phyloP scores from a whole-genome alignment of 1,140 invertebrate genomes.

The Bombus consobrinus region DNA sequence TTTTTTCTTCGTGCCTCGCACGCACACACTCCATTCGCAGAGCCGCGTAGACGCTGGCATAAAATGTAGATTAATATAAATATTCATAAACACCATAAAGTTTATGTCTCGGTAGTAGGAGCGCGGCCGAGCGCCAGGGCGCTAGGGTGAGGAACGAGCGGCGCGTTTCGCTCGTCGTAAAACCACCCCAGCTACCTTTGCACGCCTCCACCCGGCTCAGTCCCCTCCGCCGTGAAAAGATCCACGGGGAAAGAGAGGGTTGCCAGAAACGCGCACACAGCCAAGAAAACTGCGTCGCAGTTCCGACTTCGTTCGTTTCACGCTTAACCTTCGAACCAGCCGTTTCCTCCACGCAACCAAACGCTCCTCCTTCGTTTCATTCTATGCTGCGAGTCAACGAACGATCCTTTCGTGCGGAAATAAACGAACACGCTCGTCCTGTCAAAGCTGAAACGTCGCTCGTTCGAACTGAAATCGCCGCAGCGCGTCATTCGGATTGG shows the following conservation, averaged over 20 bases:
- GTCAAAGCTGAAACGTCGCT: too few relatives aligned
- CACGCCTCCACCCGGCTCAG: conserved; percentile 3
- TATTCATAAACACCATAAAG: conserved; percentile 81
- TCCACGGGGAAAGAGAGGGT: conserved; percentile 24
- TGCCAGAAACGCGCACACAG: background rate
- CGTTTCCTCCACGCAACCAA: too few relatives aligned
- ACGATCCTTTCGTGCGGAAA: too few relatives aligned
- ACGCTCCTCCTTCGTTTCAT: background rate
- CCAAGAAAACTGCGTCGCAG: conserved; percentile 31
- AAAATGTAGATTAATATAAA: conserved; percentile 81
- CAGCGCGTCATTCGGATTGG: too few relatives aligned
- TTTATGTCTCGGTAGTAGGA: conserved; percentile 73
- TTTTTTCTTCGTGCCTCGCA: conserved; percentile 10
- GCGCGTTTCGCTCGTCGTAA: conserved; percentile 76
- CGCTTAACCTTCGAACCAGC: conserved; percentile 18
- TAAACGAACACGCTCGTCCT: too few relatives aligned
- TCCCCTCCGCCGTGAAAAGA: conserved; percentile 24
- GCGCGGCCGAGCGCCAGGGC: conserved; percentile 12
- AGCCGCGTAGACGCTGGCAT: conserved; percentile 65
- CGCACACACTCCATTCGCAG: conserved; percentile 36
- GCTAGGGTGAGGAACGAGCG: conserved; percentile 49
- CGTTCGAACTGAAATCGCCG: too few relatives aligned
- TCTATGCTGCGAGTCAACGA: background rate
- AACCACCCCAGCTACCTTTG: conserved; percentile 64
- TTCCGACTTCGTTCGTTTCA: conserved; percentile 36